A percentile compares a stretch with the other conserved stretches of the same genome.
Conservation (phyloP, 2,113 vertebrate species). For the Rhagologus leucostigma region DNA sequence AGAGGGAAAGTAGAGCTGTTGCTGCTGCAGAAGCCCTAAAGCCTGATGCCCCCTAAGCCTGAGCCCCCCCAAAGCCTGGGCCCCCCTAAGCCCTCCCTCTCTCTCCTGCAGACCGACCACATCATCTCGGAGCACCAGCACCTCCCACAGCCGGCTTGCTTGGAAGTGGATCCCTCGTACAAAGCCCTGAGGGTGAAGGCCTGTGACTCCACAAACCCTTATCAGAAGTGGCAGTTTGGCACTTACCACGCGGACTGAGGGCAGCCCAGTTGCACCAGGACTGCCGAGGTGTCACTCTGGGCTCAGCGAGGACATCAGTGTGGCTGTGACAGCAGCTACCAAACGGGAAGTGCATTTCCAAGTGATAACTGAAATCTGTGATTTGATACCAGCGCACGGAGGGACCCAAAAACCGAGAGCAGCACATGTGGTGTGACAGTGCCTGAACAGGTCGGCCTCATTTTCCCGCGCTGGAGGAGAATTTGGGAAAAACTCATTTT, state of each 20-base stretch:
- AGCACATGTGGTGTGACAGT: background rate
- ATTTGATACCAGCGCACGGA: background rate
- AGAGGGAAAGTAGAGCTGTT: fast-evolving
- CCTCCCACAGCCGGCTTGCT: conserved; percentile 67
- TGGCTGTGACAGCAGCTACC: background rate
- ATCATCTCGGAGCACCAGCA: conserved; percentile 76
- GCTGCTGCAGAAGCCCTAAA: background rate
- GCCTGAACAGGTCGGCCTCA: background rate
- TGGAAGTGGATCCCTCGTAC: conserved; percentile 71
- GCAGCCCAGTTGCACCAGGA: background rate
- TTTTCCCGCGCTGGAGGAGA: background rate
- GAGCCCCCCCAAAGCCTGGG: background rate
- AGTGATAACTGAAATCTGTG: background rate
- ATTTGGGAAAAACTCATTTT: background rate
- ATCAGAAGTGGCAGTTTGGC: conserved; percentile 92
- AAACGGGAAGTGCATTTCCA: background rate
- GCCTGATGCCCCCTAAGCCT: background rate
- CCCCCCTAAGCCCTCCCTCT: background rate
- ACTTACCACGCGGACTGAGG: conserved; percentile 76
- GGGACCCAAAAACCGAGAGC: background rate
- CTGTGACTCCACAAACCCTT: conserved; percentile 72
- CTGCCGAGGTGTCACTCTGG: background rate
- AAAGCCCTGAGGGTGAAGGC: conserved; percentile 48
- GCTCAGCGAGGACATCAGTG: background rate
- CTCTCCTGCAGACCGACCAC: conserved; percentile 76